Percentiles rank a stretch among this genome's conserved stretches.
phyloP scores from a whole-genome alignment of 2,113 vertebrate genomes.

The Callopanchax toddi region DNA sequence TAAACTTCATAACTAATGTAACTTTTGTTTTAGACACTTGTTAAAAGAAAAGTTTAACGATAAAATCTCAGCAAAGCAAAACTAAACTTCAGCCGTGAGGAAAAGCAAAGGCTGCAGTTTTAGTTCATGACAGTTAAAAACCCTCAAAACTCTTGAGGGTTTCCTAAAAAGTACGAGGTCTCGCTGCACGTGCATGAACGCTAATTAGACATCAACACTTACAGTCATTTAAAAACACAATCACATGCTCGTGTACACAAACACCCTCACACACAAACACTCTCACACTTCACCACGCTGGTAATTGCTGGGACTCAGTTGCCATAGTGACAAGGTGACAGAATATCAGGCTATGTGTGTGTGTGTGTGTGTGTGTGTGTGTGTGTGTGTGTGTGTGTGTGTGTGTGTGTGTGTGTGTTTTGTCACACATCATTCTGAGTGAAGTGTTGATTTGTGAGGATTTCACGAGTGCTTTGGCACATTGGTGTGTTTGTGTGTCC shows the following conservation, averaged over 20 bases:
- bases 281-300: conserved; percentile 23
- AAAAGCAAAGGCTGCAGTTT: not conserved
- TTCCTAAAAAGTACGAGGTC: conserved; percentile 25
- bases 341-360: conserved; percentile 33
- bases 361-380: no score
- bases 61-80: no score
- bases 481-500: conserved; percentile 9
- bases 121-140: not conserved
- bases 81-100: not conserved
- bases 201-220: conserved; percentile 36
- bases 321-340: conserved; percentile 69
- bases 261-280: conserved; percentile 32
- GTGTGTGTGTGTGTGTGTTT: conserved; percentile 31
- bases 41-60: not conserved
- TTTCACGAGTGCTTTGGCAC: conserved; percentile 34
- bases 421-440: conserved; percentile 46
- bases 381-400: no score
- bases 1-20: no score
- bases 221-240: conserved; percentile 18
- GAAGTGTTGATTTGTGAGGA: conserved; percentile 59
- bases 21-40: no score
- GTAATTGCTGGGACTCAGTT: conserved; percentile 54
- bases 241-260: conserved; percentile 34
- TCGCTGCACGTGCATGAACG: conserved; percentile 9
- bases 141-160: conserved; percentile 15